Evolutionary conservation across 2,113 vertebrate genomes (phyloP).

Genomic region (Cheilinus undulatus): DNA sequence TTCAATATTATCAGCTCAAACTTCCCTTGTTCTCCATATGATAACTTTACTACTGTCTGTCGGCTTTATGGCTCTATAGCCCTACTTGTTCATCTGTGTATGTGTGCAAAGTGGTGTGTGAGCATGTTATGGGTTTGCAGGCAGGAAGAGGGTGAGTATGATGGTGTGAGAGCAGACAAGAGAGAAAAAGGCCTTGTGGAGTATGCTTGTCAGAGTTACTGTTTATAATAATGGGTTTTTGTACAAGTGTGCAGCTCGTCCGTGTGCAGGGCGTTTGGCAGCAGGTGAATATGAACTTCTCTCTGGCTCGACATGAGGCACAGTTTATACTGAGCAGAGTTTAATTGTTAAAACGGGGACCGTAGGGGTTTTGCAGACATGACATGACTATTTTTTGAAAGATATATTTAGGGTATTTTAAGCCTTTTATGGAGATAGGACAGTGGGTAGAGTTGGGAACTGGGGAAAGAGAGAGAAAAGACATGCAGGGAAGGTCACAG

Average conservation of each 20-base stretch:
- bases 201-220: slow-evolving; percentile 39
- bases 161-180: slow-evolving; percentile 20
- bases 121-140: slow-evolving; percentile 17
- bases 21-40: neutral
- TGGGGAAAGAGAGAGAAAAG: too few relatives aligned
- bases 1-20: slow-evolving; percentile 14
- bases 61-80: slow-evolving; percentile 16
- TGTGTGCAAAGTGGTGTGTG: slow-evolving; percentile 25
- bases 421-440: too few relatives aligned
- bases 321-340: too few relatives aligned
- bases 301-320: neutral
- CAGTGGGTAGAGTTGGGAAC: too few relatives aligned
- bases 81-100: slow-evolving; percentile 10
- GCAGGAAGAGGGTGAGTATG: slow-evolving; percentile 17
- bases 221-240: slow-evolving; percentile 44
- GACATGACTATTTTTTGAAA: too few relatives aligned
- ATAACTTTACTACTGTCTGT: slow-evolving; percentile 15
- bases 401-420: neutral
- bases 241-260: neutral
- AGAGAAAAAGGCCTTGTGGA: slow-evolving; percentile 11
- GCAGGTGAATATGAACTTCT: neutral
- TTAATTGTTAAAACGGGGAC: too few relatives aligned
- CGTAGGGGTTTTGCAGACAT: too few relatives aligned
- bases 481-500: too few relatives aligned
- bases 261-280: slow-evolving; percentile 20